These are phyloP conservation scores for Paramisgurnus dabryanus DNA, from an alignment of 2,113 vertebrate genomes.

Conservation along the genomic window DNA sequence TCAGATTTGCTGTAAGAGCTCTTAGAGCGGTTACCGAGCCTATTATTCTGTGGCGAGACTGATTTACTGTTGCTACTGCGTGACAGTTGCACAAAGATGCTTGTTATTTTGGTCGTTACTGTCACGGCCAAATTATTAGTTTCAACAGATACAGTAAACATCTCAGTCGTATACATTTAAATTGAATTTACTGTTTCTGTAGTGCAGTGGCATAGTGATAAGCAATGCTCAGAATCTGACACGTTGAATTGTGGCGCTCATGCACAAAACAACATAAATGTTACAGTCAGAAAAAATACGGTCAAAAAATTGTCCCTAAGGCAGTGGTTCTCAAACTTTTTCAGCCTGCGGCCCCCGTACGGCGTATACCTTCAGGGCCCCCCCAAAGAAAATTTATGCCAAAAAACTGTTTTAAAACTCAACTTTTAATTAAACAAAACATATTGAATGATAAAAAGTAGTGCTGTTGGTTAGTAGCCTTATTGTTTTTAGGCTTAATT, in stretches of 20 bases:
- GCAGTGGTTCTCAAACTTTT: too few species aligned
- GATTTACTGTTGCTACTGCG: conserved; percentile 17
- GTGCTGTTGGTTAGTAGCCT: too few species aligned
- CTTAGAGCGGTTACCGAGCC: conserved; percentile 18
- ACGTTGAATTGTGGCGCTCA: neutral
- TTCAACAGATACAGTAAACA: conserved; percentile 14
- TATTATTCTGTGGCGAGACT: conserved; percentile 25
- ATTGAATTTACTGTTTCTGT: neutral
- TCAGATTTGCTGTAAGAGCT: conserved; percentile 16
- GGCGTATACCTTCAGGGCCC: too few species aligned
- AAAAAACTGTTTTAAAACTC: too few species aligned
- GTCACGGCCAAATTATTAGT: conserved; percentile 15
- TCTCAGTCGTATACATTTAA: conserved; percentile 3
- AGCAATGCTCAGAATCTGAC: neutral
- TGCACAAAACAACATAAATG: neutral
- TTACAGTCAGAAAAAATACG: too few species aligned
- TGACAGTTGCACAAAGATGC: conserved; percentile 11
- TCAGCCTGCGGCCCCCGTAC: too few species aligned
- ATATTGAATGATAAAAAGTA: too few species aligned
- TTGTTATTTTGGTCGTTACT: conserved; percentile 32
- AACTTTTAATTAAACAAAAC: too few species aligned
- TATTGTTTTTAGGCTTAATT: too few species aligned
- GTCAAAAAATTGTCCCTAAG: too few species aligned
- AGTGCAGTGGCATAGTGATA: neutral
- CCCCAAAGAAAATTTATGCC: too few species aligned